These are phyloP conservation scores for Mystacornis crossleyi DNA, from an alignment of 2,113 vertebrate genomes.

Conservation along the genomic window DNA sequence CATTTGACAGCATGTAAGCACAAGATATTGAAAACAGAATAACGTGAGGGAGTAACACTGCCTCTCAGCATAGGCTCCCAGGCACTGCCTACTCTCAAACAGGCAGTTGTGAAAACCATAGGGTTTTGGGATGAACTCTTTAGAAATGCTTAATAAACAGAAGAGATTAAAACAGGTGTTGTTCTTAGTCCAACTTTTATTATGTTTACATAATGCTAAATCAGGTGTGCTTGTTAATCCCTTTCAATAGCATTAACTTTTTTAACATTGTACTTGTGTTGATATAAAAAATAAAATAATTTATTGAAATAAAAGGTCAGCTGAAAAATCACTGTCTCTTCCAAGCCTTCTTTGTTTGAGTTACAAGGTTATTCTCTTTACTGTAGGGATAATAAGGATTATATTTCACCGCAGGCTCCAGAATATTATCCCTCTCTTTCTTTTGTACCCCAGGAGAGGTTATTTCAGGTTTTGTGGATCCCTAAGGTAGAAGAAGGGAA, in stretches of 20 bases:
- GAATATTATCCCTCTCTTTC: not conserved
- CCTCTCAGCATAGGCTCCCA: not conserved
- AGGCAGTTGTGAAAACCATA: not conserved
- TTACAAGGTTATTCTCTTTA: not conserved
- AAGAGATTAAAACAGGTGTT: not conserved
- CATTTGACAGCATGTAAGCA: not conserved
- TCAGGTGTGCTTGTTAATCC: not conserved
- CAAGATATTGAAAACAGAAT: not conserved
- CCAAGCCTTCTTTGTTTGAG: not conserved
- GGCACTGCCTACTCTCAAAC: not conserved
- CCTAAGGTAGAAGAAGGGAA: not conserved
- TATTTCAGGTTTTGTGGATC: not conserved
- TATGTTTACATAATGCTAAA: not conserved
- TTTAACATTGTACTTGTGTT: not conserved
- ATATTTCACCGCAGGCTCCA: not conserved
- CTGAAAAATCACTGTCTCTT: not conserved
- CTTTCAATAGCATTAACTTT: not conserved
- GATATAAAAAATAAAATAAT: not conserved
- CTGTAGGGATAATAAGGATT: not conserved
- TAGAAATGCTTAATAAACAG: not conserved
- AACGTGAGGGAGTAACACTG: not conserved
- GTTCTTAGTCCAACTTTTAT: not conserved
- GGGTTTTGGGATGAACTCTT: not conserved
- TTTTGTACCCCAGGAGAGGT: not conserved
- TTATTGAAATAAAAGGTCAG: slow-evolving; percentile 11